A percentile compares a stretch with the other conserved stretches of the same genome.
Evolutionary conservation across 2,113 vertebrate species (phyloP).

Genomic region (Gadus chalcogrammus): DNA sequence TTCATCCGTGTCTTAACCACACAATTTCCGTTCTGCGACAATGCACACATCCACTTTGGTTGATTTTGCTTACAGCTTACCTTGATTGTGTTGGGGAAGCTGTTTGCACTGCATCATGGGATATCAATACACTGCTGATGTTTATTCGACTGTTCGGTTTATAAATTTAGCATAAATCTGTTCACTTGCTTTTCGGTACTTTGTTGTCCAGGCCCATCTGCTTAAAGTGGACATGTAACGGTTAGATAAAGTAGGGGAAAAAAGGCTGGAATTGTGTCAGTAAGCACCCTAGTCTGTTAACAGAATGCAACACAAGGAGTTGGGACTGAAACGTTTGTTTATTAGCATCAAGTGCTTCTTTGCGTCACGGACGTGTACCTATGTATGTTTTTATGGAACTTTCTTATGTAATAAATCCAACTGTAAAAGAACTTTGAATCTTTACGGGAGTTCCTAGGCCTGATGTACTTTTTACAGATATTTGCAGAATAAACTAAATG

Average conservation of each 20-base stretch:
- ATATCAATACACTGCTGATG: slow-evolving; percentile 24
- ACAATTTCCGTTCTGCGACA: slow-evolving; percentile 4
- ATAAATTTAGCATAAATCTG: slow-evolving; percentile 5
- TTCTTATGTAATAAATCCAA: slow-evolving; percentile 51
- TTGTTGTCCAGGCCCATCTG: slow-evolving; percentile 10
- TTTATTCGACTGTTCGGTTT: background rate
- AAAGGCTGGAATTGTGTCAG: slow-evolving; percentile 34
- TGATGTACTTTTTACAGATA: slow-evolving; percentile 76
- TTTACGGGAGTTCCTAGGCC: slow-evolving; percentile 62
- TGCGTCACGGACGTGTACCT: slow-evolving; percentile 43
- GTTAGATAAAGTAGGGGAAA: background rate
- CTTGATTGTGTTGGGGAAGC: slow-evolving; percentile 23
- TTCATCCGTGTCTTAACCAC: slow-evolving; percentile 16
- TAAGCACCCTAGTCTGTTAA: slow-evolving; percentile 50
- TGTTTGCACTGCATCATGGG: slow-evolving; percentile 26
- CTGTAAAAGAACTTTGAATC: slow-evolving; percentile 59
- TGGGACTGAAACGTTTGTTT: slow-evolving; percentile 48
- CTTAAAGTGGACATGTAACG: slow-evolving; percentile 10
- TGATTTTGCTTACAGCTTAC: slow-evolving; percentile 33
- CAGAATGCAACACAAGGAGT: slow-evolving; percentile 6
- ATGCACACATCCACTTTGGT: slow-evolving; percentile 45
- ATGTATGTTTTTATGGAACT: slow-evolving; percentile 60
- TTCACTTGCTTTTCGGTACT: slow-evolving; percentile 31
- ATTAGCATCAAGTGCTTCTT: slow-evolving; percentile 66
- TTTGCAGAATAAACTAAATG: slow-evolving; percentile 77